Conservation (phyloP, 2,797 vertebrate genomes). For the Cheracebus regulus region DNA sequence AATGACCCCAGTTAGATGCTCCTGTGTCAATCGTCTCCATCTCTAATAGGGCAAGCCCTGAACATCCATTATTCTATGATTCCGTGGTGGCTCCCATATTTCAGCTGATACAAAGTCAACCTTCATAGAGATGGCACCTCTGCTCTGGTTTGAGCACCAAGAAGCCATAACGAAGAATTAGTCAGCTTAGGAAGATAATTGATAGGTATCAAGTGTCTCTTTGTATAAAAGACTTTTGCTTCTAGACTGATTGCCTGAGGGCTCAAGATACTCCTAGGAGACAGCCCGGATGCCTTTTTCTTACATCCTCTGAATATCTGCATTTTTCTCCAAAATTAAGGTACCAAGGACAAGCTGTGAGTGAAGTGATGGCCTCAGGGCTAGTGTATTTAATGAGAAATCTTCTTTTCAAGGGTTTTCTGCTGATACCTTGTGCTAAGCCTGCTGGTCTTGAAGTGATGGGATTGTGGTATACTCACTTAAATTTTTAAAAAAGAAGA, state of each 20-base stretch:
- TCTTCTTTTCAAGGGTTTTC: slow-evolving; percentile 24
- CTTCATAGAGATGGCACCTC: slow-evolving; percentile 48
- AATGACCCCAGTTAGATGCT: not conserved
- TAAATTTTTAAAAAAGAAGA: not conserved
- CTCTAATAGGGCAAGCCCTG: not conserved
- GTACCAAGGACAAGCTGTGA: slow-evolving; percentile 7
- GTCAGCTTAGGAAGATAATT: slow-evolving; percentile 53
- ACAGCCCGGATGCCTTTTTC: not conserved
- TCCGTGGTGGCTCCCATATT: slow-evolving; percentile 32
- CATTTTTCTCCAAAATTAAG: slow-evolving; percentile 58
- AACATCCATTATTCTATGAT: slow-evolving; percentile 10
- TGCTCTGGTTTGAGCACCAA: slow-evolving; percentile 57
- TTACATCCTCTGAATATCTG: slow-evolving; percentile 38
- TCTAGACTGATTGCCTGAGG: slow-evolving; percentile 50
- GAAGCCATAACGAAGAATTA: slow-evolving; percentile 68
- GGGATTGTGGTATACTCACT: not conserved
- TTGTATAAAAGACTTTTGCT: slow-evolving; percentile 58
- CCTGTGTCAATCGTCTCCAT: not conserved
- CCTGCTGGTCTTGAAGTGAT: not conserved
- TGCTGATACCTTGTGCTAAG: not conserved
- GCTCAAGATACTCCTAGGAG: slow-evolving; percentile 16
- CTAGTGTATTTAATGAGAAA: slow-evolving; percentile 57
- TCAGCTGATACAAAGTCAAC: slow-evolving; percentile 54
- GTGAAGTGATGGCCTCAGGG: slow-evolving; percentile 16
- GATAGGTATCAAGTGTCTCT: slow-evolving; percentile 59